Evolutionary conservation across 2,113 vertebrate species (phyloP).

Genomic region (Oxyruncus cristatus): DNA sequence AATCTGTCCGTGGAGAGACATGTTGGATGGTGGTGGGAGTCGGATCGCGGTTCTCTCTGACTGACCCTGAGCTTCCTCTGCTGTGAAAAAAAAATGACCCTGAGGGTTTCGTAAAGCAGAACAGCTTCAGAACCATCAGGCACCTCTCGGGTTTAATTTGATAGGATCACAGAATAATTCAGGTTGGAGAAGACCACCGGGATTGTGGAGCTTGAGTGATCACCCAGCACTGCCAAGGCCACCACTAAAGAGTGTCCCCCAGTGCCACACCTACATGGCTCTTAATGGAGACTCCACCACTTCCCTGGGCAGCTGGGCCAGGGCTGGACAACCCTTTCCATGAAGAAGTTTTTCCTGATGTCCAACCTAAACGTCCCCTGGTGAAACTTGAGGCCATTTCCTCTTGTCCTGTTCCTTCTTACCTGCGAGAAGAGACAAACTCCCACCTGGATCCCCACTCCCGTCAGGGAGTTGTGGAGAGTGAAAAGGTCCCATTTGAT

Average conservation of each 20-base stretch:
- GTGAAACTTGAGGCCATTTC: background rate
- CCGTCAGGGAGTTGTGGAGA: background rate
- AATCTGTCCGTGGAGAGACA: background rate
- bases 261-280: background rate
- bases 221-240: background rate
- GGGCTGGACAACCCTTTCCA: background rate
- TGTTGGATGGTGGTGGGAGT: background rate
- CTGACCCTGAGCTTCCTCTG: background rate
- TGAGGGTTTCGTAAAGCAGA: background rate
- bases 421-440: fast-evolving
- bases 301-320: background rate
- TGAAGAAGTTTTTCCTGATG: background rate
- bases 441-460: background rate
- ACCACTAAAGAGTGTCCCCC: background rate
- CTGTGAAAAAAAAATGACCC: background rate
- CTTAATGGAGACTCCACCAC: background rate
- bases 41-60: background rate
- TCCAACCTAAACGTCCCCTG: background rate
- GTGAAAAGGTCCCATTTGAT: background rate
- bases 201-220: background rate
- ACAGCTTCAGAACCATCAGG: background rate
- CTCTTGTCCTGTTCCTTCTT: background rate
- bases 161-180: background rate
- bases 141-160: background rate
- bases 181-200: background rate